Evolutionary conservation across 2,888 invertebrate genomes (phyloP).

Genomic region (Andrena bicolor): DNA sequence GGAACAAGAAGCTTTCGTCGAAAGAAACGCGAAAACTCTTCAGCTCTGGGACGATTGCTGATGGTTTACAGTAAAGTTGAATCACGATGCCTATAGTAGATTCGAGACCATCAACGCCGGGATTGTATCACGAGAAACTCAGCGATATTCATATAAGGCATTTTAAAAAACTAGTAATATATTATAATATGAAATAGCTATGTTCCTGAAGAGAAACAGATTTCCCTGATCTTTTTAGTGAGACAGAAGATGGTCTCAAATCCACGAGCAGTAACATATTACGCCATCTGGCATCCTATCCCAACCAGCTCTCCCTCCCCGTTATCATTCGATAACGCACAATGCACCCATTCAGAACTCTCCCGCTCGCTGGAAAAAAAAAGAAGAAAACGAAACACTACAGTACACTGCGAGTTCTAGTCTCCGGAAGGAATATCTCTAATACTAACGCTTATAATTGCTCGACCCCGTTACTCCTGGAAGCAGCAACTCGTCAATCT

Average conservation of each 20-base stretch:
- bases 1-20: slow-evolving; percentile 27
- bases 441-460: slow-evolving; percentile 23
- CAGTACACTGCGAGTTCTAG: slow-evolving; percentile 14
- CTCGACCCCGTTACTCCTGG: slow-evolving; percentile 11
- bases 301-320: not conserved
- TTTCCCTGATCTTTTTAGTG: too few species aligned
- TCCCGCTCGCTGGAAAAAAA: not conserved
- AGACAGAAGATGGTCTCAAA: not conserved
- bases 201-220: too few species aligned
- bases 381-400: not conserved
- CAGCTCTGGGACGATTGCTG: not conserved
- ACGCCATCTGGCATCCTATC: not conserved
- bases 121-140: not conserved
- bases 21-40: not conserved
- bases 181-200: too few species aligned
- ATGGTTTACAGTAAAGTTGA: slow-evolving; percentile 6
- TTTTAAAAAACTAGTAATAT: too few species aligned
- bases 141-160: too few species aligned
- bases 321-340: slow-evolving; percentile 14
- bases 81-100: slow-evolving; percentile 8
- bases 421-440: not conserved
- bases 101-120: not conserved
- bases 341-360: not conserved
- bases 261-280: not conserved
- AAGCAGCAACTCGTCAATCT: too few species aligned